A percentile compares a stretch with the other conserved stretches of the same genome.
phyloP scores from a whole-genome alignment of 2,113 vertebrate species.

The Ophthalmolycus amberensis region DNA sequence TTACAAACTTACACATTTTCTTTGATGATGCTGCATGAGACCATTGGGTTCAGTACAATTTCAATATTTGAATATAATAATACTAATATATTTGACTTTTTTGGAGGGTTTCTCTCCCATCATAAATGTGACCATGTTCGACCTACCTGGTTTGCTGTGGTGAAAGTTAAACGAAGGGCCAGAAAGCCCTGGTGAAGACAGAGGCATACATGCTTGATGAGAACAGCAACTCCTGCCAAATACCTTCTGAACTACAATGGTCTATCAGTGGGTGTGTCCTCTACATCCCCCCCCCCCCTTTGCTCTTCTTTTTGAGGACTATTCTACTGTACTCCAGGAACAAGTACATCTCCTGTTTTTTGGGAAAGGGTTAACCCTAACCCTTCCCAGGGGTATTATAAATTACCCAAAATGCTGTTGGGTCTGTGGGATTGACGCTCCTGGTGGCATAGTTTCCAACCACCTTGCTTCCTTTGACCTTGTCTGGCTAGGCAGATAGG shows the following conservation, averaged over 20 bases:
- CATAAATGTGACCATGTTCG: slow-evolving; percentile 79
- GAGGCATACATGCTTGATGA: slow-evolving; percentile 84
- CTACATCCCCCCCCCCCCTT: slow-evolving; percentile 18
- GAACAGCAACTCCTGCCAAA: slow-evolving; percentile 83
- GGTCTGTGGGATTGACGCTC: slow-evolving; percentile 55
- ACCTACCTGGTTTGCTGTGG: slow-evolving; percentile 80
- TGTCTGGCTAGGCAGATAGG: slow-evolving; percentile 41
- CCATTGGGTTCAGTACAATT: not conserved
- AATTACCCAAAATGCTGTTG: slow-evolving; percentile 65
- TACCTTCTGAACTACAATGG: slow-evolving; percentile 84
- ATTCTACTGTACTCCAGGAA: slow-evolving; percentile 66
- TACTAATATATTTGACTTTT: slow-evolving; percentile 9
- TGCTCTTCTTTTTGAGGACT: slow-evolving; percentile 78
- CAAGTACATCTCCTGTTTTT: slow-evolving; percentile 56
- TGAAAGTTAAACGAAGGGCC: slow-evolving; percentile 81
- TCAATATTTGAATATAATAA: not conserved
- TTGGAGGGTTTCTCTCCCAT: slow-evolving; percentile 73
- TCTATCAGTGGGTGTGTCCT: slow-evolving; percentile 83
- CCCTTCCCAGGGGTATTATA: slow-evolving; percentile 68
- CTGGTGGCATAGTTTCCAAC: slow-evolving; percentile 49
- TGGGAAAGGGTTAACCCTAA: slow-evolving; percentile 16
- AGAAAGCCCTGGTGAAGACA: slow-evolving; percentile 79
- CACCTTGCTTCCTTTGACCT: slow-evolving; percentile 55
- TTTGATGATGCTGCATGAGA: not conserved
- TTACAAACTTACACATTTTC: not conserved